These are phyloP conservation scores for Platichthys flesus DNA, from an alignment of 2,113 vertebrate species.

Conservation along the genomic window DNA sequence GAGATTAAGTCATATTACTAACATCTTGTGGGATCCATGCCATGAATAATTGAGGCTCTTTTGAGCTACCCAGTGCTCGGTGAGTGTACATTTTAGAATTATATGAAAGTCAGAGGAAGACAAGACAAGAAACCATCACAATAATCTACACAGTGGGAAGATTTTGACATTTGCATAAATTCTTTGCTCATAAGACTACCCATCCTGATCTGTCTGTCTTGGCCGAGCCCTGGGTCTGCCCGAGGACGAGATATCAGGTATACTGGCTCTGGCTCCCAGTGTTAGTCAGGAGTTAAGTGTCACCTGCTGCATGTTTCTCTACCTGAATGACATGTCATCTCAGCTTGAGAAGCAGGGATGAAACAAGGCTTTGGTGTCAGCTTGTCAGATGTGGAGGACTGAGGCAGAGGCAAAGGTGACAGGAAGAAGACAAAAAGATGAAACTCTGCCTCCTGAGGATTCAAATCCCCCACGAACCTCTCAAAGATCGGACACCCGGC, in stretches of 20 bases:
- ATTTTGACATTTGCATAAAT: not conserved
- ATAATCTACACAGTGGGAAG: not conserved
- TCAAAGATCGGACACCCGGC: not conserved
- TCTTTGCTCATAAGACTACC: not conserved
- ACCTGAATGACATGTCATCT: slow-evolving; percentile 47
- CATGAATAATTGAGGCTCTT: not conserved
- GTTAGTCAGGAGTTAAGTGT: slow-evolving; percentile 3
- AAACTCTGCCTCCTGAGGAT: slow-evolving; percentile 19
- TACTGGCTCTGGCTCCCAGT: not conserved
- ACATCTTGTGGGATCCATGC: not conserved
- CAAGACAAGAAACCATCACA: not conserved
- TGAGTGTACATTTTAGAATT: not conserved
- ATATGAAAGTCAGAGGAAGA: not conserved
- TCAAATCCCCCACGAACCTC: slow-evolving; percentile 4
- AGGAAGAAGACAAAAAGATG: slow-evolving; percentile 24
- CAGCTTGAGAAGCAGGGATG: slow-evolving; percentile 45
- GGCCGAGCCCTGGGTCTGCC: not conserved
- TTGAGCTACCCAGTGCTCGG: not conserved
- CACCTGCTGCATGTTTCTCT: not conserved
- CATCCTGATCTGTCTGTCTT: not conserved
- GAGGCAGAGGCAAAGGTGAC: slow-evolving; percentile 41
- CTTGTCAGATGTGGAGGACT: slow-evolving; percentile 34
- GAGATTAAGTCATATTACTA: too few species aligned
- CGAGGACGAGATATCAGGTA: not conserved
- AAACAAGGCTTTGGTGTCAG: slow-evolving; percentile 62